Base-by-base conservation (phyloP, 2,797 vertebrate genomes). In the Pipistrellus nathusii region DNA sequence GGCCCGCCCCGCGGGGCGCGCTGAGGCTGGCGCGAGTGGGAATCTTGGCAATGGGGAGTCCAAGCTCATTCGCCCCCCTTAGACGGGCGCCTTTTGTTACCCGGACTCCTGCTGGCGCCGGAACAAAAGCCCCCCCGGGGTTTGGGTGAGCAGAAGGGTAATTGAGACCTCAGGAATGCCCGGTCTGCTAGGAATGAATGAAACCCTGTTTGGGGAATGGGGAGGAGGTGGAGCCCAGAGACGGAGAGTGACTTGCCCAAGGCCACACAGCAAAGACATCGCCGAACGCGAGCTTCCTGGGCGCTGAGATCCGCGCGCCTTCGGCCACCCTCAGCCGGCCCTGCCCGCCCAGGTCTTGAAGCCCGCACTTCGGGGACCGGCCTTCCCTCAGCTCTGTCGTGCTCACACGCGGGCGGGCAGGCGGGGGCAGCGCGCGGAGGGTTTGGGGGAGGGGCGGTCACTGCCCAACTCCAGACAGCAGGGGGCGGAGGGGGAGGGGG, bases 241-340 rank as follows among this genome's bases (percentile, higher is more conserved):
- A 94, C 10, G 18, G 71, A 92, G 85, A 95, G 86, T 85, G 90
- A 97, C 97, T 97, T 97, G 96, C 97, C 96, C 95, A 95, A 96
- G 95, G 94, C 96, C 96, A 95, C 97, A 97, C 96, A 97, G 96
- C 96, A 97, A 93, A 80, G 96, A 96, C 96, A 96, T 96, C 10
- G 88, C 71, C 17, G 51, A 91, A 95, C 46, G 59, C 77, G 57
- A 89, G 73, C 86, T 96, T 95, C 89, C 53, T 4, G 7, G 73
- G 73, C 9, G 35, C 76, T 15, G 83, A 57, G 78, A 62, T 93
- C 76, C 35, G 27, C 76, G 38, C n/a, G 32, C 85, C 69, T 94
- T 90, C 75, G 69, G 85, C 86, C 80, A 94, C 93, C 72, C 76
- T 46, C 92, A 76, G 86, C 82, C 88, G 35, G 48, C 75, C 93